phyloP scores from a whole-genome alignment of 92 coral and sea anemone species.

The Blastomussa wellsi region DNA sequence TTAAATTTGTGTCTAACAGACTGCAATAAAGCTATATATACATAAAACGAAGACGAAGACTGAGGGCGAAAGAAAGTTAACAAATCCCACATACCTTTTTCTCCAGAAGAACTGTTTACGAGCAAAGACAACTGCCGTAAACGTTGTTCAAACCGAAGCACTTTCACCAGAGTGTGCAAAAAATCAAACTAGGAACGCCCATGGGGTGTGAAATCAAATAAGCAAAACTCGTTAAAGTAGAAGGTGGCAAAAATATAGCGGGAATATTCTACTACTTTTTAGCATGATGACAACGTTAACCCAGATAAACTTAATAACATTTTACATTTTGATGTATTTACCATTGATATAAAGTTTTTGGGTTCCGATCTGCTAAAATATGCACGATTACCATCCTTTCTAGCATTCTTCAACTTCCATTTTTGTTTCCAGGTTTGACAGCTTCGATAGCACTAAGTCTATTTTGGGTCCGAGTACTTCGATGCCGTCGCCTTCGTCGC shows the following conservation, averaged over 20 bases:
- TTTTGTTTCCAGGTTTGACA: conserved; percentile 28
- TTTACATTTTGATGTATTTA: conserved; percentile 18
- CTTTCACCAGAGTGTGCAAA: conserved; percentile 12
- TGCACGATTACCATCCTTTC: conserved; percentile 29
- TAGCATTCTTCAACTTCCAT: conserved; percentile 33
- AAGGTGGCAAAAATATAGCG: background rate
- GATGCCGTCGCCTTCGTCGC: background rate
- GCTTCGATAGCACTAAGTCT: conserved; percentile 18
- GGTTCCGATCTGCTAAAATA: conserved; percentile 41
- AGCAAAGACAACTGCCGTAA: background rate
- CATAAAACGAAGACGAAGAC: conserved; percentile 16
- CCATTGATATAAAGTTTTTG: conserved; percentile 32
- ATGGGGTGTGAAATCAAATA: background rate
- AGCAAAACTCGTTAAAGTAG: background rate
- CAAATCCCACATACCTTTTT: conserved; percentile 15
- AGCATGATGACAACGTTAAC: background rate
- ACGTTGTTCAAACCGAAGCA: background rate
- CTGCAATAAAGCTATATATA: conserved; percentile 5
- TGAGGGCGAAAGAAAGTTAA: background rate
- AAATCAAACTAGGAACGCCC: conserved; percentile 8
- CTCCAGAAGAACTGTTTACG: conserved; percentile 18
- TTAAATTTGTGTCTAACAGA: conserved; percentile 9
- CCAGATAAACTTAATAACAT: background rate
- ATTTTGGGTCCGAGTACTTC: conserved; percentile 11
- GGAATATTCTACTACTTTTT: too few relatives aligned